Base-by-base conservation (phyloP, 2,113 vertebrate genomes). In the Trogon melanurus region DNA sequence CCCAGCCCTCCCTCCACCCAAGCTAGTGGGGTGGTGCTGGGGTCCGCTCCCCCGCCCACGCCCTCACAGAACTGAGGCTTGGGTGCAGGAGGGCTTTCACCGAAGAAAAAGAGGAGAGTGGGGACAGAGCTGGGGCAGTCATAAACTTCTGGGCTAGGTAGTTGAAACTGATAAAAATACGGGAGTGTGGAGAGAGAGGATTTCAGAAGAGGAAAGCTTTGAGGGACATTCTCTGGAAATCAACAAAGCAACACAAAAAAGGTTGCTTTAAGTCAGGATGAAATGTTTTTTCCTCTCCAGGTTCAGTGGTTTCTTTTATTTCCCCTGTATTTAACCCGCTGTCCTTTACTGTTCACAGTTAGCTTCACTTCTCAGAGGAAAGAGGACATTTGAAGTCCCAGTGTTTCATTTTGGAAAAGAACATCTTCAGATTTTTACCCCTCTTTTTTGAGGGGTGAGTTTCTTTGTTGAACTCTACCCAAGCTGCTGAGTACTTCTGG, bases 281-380 rank as follows among this genome's bases (percentile, higher is more conserved):
- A 83, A 93, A 61, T 74, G 64, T 90, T 96, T 90, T 27, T 73
- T 95, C 64, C 58, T 90, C n/a, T 13, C 25, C 51, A 66, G 7
- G 60, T 65, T 89, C 81, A 90, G 88, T 0, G 57, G 74, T 94
- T 95, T 93, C 58, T 92, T 95, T 88, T 85, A 90, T 95, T 93
- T 95, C 85, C 85, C 71, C 58, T 80, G 30, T 62, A 45, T 83
- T 95, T 92, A 93, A 91, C 54, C 13, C 41, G 22, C 25, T n/a
- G 7, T 25, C 21, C 66, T 21, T 50, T 45, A 17, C 53, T 50
- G 34, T 44, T 90, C 18, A 19, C 34, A 69, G 51, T 26, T 71
- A 76, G 22, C 61, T 72, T 34, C 29, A 30, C 23, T 91, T 85
- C 61, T 82, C n/a, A 90, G 45, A 76, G 61, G 34, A 69, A 93